phyloP scores from a whole-genome alignment of 2,113 vertebrate species.

The Nycticebus coucang region DNA sequence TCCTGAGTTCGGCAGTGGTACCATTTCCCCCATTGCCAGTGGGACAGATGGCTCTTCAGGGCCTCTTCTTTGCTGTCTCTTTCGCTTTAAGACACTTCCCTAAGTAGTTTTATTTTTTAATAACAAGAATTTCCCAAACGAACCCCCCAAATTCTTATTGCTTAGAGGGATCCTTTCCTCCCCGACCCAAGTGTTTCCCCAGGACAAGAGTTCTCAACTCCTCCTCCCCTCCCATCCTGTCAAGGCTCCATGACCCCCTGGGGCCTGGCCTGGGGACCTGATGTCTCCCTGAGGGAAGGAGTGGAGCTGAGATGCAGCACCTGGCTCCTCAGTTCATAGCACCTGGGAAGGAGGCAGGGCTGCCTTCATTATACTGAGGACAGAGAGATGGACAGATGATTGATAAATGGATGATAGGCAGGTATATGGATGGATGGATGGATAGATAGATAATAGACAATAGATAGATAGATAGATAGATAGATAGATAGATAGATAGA shows the following conservation, averaged over 20 bases:
- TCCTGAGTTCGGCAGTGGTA: background rate
- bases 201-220: fast-evolving
- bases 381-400: background rate
- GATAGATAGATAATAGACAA: background rate
- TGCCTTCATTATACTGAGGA: background rate
- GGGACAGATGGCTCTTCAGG: background rate
- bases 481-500: background rate
- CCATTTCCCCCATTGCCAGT: background rate
- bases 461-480: background rate
- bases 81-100: background rate
- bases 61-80: background rate
- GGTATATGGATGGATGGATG: background rate
- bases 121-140: background rate
- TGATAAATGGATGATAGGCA: no score
- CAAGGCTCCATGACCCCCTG: background rate
- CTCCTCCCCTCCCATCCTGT: background rate
- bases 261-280: background rate
- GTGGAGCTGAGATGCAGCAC: fast-evolving
- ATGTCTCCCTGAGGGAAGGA: background rate
- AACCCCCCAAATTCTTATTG: background rate
- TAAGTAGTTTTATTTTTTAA: background rate
- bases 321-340: background rate
- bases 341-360: background rate
- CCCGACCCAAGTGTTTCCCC: background rate
- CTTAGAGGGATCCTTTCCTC: background rate